These are phyloP conservation scores for Diplodus sargus DNA, from an alignment of 2,797 vertebrate species.

Conservation along the genomic window DNA sequence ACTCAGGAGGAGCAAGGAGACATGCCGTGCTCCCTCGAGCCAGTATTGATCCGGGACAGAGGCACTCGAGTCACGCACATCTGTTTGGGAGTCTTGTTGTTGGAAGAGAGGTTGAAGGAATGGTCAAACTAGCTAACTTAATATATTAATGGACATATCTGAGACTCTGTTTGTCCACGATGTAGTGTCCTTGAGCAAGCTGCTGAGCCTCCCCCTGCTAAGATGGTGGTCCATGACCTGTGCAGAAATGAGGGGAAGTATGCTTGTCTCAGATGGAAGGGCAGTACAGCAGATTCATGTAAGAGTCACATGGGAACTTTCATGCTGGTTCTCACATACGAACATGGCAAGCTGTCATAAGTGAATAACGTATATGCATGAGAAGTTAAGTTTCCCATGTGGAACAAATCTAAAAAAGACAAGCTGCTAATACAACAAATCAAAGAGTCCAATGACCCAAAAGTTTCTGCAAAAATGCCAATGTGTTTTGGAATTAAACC, in stretches of 20 bases:
- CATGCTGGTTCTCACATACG: background rate
- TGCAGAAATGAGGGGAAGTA: background rate
- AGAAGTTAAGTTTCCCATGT: background rate
- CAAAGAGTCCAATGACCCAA: no score
- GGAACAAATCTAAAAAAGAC: no score
- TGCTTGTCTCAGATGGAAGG: background rate
- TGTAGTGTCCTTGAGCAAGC: background rate
- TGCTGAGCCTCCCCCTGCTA: background rate
- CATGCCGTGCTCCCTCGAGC: background rate
- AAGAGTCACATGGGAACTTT: no score
- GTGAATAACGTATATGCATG: no score
- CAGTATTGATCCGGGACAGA: slow-evolving; percentile 32
- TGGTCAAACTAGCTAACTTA: background rate
- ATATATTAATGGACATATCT: background rate
- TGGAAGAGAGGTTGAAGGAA: background rate
- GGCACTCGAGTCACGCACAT: background rate
- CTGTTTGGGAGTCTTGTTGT: background rate
- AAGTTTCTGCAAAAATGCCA: no score
- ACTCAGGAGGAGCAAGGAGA: background rate
- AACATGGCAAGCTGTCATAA: background rate
- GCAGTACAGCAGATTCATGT: background rate
- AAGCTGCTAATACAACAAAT: no score
- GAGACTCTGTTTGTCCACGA: background rate
- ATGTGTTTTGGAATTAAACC: no score
- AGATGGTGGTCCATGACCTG: slow-evolving; percentile 5